Base-by-base conservation (phyloP, 2,888 invertebrate species). In the Encarsia formosa region DNA sequence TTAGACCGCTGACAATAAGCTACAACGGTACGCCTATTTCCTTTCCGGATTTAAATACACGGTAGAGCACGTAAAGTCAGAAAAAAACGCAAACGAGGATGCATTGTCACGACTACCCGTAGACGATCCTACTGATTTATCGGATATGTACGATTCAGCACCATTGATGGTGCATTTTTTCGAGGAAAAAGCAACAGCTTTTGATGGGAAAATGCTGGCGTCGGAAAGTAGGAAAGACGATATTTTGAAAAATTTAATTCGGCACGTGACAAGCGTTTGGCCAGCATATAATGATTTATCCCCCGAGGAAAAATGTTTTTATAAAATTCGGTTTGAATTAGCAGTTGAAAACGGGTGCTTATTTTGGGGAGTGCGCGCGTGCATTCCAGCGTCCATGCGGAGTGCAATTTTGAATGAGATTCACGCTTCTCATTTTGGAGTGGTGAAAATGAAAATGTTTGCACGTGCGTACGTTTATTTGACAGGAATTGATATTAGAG, bases 11-110 rank as follows among this genome's bases (percentile, higher is more conserved):
- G 60, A 64, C 16, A 57, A 54, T 32, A 56, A 58, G 35, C 63
- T 63, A 56, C 62, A 57, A 49, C 48, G 59, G 40, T 69, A 62
- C 63, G 65, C 67, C 18, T 51, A 38, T 13, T 50, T 24, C 22
- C 37, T 54, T 2, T 41, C 54, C 4, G 49, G 49, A 4, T 45
- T 55, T 13, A 15, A 38, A 13, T 56, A 38, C 16, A 38, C 31
- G 38, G 42, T 56, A 5, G 46, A 52, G 19, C 26, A 40, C 11
- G 23, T 52, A n/a, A 52, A 39, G 5, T 55, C 49, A 13, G 13
- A 38, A 22, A 35, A 23, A 1, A 55, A 55, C 15, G 48, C 37
- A n/a, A 48, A 55, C 20, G 44, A 43, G 26, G 54, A 50, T 22
- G 50, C 54, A 16, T 23, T 47, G 6, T 54, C 51, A 11, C 13